Evolutionary conservation across 2,797 vertebrate genomes (phyloP).

Genomic region (Pogoniulus pusillus): DNA sequence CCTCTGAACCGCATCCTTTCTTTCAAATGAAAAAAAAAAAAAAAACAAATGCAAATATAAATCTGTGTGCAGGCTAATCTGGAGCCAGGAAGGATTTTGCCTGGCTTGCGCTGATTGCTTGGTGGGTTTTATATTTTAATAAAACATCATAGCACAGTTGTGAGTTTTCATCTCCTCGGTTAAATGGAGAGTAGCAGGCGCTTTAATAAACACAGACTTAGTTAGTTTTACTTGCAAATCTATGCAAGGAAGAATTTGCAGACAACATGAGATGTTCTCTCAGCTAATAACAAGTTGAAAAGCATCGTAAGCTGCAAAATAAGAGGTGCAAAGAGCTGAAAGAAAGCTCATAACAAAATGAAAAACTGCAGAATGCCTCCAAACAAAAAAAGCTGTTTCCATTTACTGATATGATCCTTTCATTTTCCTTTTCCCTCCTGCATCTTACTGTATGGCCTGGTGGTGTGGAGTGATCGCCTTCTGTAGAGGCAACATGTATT

Average conservation of each 20-base stretch:
- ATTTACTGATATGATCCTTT: neutral
- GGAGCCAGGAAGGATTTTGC: constrained; percentile 21
- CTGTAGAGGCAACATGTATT: neutral
- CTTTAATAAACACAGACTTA: neutral
- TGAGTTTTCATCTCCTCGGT: constrained; percentile 26
- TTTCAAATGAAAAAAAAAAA: neutral
- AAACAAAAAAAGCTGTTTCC: neutral
- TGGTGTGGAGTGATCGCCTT: neutral
- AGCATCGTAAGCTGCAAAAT: neutral
- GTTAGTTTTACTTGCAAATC: neutral
- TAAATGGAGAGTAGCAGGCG: constrained; percentile 1
- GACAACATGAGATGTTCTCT: neutral
- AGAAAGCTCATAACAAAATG: neutral
- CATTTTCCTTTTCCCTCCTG: neutral
- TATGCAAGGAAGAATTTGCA: constrained; percentile 1
- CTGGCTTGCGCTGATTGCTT: constrained; percentile 5
- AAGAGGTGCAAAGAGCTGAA: neutral
- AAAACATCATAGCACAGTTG: constrained; percentile 28
- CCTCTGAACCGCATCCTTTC: neutral
- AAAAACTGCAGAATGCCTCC: neutral
- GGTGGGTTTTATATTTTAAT: constrained; percentile 33
- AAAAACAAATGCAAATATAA: neutral
- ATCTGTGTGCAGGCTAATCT: neutral
- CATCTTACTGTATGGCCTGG: neutral
- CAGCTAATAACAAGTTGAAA: neutral